phyloP scores from a whole-genome alignment of 2,797 vertebrate species.

The Ctenosaura bakeri region DNA sequence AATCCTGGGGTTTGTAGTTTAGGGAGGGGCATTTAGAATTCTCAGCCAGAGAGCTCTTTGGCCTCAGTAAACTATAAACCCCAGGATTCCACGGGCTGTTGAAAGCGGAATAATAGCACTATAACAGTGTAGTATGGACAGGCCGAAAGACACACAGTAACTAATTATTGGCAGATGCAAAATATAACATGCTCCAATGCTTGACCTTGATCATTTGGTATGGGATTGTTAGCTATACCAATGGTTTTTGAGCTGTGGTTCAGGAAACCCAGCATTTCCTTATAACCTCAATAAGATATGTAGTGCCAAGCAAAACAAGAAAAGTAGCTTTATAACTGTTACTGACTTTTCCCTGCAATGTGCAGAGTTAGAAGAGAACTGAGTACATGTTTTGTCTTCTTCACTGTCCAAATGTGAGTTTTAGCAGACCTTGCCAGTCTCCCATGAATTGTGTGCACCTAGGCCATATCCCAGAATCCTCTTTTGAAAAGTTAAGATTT shows the following conservation, averaged over 20 bases:
- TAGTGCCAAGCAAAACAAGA: too few species aligned
- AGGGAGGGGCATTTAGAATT: too few species aligned
- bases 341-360: background rate
- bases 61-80: too few species aligned
- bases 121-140: too few species aligned
- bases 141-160: background rate
- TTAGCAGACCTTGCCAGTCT: background rate
- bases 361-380: background rate
- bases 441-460: background rate
- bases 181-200: background rate
- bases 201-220: background rate
- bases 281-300: background rate
- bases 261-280: background rate
- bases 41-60: too few species aligned
- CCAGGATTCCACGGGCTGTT: too few species aligned
- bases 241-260: constrained; percentile 1
- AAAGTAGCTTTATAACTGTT: background rate
- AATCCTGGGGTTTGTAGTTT: too few species aligned
- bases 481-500: background rate
- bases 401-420: background rate
- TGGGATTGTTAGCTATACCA: background rate
- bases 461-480: background rate
- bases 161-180: constrained; percentile 21
- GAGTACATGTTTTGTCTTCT: background rate
- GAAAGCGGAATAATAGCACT: too few species aligned